phyloP scores from a whole-genome alignment of 2,888 invertebrate species.

The Ashinkailepas kermadecensis region DNA sequence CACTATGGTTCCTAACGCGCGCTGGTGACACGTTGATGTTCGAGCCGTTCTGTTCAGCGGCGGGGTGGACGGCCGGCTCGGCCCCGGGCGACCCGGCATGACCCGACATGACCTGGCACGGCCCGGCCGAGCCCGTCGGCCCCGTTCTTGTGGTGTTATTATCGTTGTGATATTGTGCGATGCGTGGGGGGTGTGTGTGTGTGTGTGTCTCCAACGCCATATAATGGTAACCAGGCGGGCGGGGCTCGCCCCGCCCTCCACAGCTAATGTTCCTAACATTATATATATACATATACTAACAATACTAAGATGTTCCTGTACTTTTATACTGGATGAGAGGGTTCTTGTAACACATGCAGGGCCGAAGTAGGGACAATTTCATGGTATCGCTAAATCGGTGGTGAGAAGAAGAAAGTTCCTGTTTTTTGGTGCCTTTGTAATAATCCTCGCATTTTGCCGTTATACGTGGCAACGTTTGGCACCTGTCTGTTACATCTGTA shows the following conservation, averaged over 20 bases:
- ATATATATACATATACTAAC: constrained; percentile 26
- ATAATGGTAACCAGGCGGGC: constrained; percentile 8
- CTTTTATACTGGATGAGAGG: constrained; percentile 22
- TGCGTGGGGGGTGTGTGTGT: background rate
- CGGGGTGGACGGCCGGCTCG: background rate
- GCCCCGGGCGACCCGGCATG: background rate
- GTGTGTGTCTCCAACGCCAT: constrained; percentile 16
- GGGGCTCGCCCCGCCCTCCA: background rate
- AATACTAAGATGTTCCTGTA: constrained; percentile 26
- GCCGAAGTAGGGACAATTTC: constrained; percentile 14
- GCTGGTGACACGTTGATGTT: background rate
- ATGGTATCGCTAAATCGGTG: constrained; percentile 3
- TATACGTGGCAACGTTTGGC: background rate
- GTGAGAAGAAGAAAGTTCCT: constrained; percentile 8
- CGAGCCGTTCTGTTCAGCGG: background rate
- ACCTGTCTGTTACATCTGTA: constrained; percentile 6
- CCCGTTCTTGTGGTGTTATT: constrained; percentile 18
- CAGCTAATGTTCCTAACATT: constrained; percentile 18
- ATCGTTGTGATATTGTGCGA: constrained; percentile 14
- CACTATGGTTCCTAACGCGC: constrained; percentile 17
- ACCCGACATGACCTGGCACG: too few relatives aligned
- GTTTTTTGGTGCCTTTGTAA: constrained; percentile 22
- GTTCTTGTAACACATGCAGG: constrained; percentile 7
- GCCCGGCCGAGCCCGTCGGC: background rate
- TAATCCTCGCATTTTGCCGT: constrained; percentile 4